These are phyloP conservation scores for Tridacna crocea DNA, from an alignment of 2,888 invertebrate species.

Conservation along the genomic window DNA sequence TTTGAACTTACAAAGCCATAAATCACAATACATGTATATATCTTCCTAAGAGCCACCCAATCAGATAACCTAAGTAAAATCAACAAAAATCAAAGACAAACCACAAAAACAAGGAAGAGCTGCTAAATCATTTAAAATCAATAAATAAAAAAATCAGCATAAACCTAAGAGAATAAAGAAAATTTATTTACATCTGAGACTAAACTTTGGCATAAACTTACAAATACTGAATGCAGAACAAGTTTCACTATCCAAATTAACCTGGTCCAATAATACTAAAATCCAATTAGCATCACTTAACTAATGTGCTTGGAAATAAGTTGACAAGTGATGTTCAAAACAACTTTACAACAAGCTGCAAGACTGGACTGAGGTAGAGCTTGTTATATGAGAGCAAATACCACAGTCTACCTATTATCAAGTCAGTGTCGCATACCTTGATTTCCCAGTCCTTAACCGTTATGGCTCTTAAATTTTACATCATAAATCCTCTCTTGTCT, in stretches of 20 bases:
- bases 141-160: too few species aligned
- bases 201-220: too few species aligned
- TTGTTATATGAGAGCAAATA: conserved; percentile 19
- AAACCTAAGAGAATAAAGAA: too few species aligned
- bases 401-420: conserved; percentile 21
- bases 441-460: not conserved
- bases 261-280: not conserved
- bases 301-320: not conserved
- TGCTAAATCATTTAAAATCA: too few species aligned
- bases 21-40: too few species aligned
- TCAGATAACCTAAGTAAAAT: too few species aligned
- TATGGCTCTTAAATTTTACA: too few species aligned
- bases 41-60: too few species aligned
- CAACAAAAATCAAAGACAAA: too few species aligned
- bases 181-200: too few species aligned
- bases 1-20: too few species aligned
- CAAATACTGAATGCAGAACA: not conserved
- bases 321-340: conserved; percentile 1
- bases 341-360: not conserved
- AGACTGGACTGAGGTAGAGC: not conserved
- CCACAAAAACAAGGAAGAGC: too few species aligned
- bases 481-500: not conserved
- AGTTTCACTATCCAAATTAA: not conserved
- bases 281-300: not conserved
- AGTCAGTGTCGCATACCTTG: conserved; percentile 20